These are phyloP conservation scores for Allophyes oxyacanthae DNA, from an alignment of 2,888 invertebrate species.

Conservation along the genomic window DNA sequence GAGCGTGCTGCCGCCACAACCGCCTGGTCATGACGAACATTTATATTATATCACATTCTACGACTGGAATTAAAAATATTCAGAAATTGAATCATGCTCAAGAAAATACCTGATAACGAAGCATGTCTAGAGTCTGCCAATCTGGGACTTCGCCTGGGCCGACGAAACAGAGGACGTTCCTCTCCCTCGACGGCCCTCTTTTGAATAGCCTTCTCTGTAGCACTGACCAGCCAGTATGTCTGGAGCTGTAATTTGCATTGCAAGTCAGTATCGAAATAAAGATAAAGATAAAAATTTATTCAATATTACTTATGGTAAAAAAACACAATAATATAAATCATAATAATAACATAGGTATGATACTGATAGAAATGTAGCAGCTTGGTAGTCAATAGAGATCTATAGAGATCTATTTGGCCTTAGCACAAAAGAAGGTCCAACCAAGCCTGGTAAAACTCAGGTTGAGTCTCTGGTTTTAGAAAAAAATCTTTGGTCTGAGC, in stretches of 20 bases:
- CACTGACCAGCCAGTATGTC: slow-evolving; percentile 94
- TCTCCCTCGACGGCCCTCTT: slow-evolving; percentile 92
- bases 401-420: too few relatives aligned
- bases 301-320: too few relatives aligned
- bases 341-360: too few relatives aligned
- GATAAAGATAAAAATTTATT: too few relatives aligned
- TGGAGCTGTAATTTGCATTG: slow-evolving; percentile 84
- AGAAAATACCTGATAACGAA: slow-evolving; percentile 90
- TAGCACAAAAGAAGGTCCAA: too few relatives aligned
- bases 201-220: slow-evolving; percentile 95
- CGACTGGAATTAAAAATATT: background rate
- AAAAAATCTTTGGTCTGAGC: too few relatives aligned
- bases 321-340: too few relatives aligned
- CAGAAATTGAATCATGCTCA: background rate
- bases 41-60: background rate
- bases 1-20: slow-evolving; percentile 57
- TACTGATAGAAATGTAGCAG: too few relatives aligned
- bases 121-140: slow-evolving; percentile 94
- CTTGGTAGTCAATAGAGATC: too few relatives aligned
- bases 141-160: slow-evolving; percentile 94
- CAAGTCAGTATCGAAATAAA: background rate
- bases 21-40: slow-evolving; percentile 38
- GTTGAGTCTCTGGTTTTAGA: too few relatives aligned
- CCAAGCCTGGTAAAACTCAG: too few relatives aligned
- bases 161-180: slow-evolving; percentile 95